These are phyloP conservation scores for Danionella dracula DNA, from an alignment of 2,797 vertebrate species.

Conservation along the genomic window DNA sequence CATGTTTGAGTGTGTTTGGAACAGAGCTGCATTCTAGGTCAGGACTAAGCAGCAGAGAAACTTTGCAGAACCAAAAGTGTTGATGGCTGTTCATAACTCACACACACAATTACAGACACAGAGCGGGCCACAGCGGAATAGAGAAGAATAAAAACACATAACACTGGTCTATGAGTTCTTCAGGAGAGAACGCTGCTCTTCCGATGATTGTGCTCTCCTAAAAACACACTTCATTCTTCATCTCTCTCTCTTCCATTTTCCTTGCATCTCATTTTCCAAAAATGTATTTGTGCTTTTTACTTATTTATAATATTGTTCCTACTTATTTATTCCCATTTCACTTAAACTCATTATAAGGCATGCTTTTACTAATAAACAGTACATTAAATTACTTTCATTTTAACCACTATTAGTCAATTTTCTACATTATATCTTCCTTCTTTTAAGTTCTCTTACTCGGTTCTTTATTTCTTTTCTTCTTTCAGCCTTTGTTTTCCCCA, in stretches of 20 bases:
- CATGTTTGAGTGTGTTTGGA: neutral
- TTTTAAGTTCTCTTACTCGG: neutral
- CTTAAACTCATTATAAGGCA: too few species aligned
- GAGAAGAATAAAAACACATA: neutral
- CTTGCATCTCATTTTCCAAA: neutral
- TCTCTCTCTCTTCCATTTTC: neutral
- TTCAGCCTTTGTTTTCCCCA: neutral
- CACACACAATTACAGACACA: constrained; percentile 13
- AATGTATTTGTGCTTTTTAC: too few species aligned
- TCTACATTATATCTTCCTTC: too few species aligned
- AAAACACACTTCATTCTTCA: neutral
- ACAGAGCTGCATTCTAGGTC: neutral
- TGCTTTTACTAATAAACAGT: too few species aligned
- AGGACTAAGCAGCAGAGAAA: neutral
- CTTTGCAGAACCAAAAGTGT: neutral
- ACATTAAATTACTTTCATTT: too few species aligned
- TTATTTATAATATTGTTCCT: neutral
- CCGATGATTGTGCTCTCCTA: neutral
- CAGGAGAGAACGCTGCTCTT: neutral
- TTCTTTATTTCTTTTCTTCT: neutral
- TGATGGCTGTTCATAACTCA: constrained; percentile 27
- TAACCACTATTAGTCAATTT: too few species aligned
- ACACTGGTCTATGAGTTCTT: neutral
- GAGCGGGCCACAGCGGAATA: neutral
- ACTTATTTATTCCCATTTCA: constrained; percentile 13